Evolutionary conservation across 2,888 invertebrate genomes (phyloP), one percentile per base, ranked within the genome.

Genomic region (Ischnus inquisitorius): DNA sequence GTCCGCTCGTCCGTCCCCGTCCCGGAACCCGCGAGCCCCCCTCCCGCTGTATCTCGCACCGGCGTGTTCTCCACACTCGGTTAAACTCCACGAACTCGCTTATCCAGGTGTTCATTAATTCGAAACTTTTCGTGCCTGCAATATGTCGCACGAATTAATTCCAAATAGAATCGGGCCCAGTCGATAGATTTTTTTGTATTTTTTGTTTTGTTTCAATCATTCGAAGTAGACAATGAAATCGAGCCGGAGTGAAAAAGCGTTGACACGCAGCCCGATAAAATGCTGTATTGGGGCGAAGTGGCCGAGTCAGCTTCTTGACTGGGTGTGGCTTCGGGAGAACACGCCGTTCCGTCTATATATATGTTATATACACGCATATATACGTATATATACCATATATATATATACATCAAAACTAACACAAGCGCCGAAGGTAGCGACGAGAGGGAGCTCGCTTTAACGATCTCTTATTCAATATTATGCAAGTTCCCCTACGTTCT

Each of bases 321-420:
- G 85, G 87, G 84, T 87, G 87, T 87, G 87, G 86, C 87, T 85
- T 85, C 80, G 64, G 14, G 74, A 57, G 79, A 82, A 83, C 80
- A 85, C 83, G 84, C 83, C 85, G 82, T 69, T 54, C 77, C 57
- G 79, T 10, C 12, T 48, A 28, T 48, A 74, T 41, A 43, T 22
- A 48, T 19, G 3, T 34, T 4, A 68, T 16, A 65, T 39, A 62
- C 5, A 57, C 14, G 39, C 5, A 69, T 3, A 74, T 1, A 68
- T 25, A 51, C n/a, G n/a, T 48, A 74, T 41, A 16, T 28, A 51
- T 25, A 14, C 25, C 8, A 34, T 8, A 34, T 34, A 34, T 34
- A 34, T 34, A 34, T 8, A 34, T 8, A 5, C 34, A n/a, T 54
- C 3, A 6, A 39, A 28, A 12, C 10, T 34, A 19, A 54, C 19